phyloP scores from a whole-genome alignment of 92 coral and sea anemone genomes.

The Actinernus sp. region DNA sequence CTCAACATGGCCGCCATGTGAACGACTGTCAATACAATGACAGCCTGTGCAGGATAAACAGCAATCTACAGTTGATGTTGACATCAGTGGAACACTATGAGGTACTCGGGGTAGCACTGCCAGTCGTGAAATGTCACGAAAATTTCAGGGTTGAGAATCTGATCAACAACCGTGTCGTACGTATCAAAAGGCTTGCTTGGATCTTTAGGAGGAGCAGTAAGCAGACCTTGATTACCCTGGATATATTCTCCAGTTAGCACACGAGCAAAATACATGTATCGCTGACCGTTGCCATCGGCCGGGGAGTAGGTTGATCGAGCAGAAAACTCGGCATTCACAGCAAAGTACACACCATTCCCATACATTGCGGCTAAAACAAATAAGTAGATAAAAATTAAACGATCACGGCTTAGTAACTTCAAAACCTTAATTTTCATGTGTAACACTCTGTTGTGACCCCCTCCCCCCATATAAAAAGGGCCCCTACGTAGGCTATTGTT shows the following conservation, averaged over 20 bases:
- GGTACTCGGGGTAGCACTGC: conserved; percentile 62
- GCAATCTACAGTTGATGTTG: no score
- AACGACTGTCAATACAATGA: no score
- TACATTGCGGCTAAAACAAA: conserved; percentile 17
- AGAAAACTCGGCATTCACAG: conserved; percentile 44
- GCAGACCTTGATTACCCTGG: conserved; percentile 28
- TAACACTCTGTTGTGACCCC: no score
- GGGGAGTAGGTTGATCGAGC: conserved; percentile 27
- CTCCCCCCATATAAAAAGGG: no score
- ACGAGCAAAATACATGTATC: conserved; percentile 67
- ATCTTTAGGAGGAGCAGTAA: conserved; percentile 38
- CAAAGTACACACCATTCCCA: conserved; percentile 69
- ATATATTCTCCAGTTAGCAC: conserved; percentile 67
- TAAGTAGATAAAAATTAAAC: no score
- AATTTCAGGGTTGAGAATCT: conserved; percentile 37
- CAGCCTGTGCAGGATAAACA: no score
- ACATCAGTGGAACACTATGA: conserved; percentile 37
- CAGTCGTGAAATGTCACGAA: conserved; percentile 60
- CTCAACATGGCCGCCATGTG: no score
- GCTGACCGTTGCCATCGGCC: conserved; percentile 1
- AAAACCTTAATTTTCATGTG: no score
- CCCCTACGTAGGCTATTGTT: no score
- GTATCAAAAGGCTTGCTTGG: not conserved
- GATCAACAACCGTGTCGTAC: conserved; percentile 59
- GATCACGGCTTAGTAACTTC: no score